Evolutionary conservation across 1,140 invertebrate genomes (phyloP).

Genomic region (Spodoptera litura): DNA sequence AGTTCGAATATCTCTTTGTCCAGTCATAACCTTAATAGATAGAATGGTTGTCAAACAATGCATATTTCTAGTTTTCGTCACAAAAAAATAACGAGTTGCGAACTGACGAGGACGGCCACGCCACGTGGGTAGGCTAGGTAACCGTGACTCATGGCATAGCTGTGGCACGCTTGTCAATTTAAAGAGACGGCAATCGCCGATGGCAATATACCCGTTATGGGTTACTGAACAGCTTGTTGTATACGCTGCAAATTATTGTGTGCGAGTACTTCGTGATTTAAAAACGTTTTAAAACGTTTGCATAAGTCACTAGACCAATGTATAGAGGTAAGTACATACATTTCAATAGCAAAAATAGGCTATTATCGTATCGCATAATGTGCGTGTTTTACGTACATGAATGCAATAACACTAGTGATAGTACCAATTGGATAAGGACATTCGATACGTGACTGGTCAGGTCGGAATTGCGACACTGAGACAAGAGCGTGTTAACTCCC

Average conservation of each 20-base stretch:
- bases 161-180: constrained; percentile 42
- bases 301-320: not conserved
- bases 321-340: not conserved
- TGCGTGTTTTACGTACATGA: constrained; percentile 23
- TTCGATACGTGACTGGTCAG: constrained; percentile 11
- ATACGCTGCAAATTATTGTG: constrained; percentile 25
- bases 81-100: constrained; percentile 33
- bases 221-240: constrained; percentile 27
- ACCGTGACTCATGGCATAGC: constrained; percentile 56
- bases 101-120: constrained; percentile 38
- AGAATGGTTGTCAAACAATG: not conserved
- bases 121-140: constrained; percentile 58
- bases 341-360: constrained; percentile 4
- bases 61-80: constrained; percentile 38
- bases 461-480: not conserved
- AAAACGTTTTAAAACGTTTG: constrained; percentile 4
- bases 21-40: not conserved
- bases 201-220: constrained; percentile 37
- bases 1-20: too few species aligned
- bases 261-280: not conserved
- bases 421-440: constrained; percentile 26
- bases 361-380: constrained; percentile 14
- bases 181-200: constrained; percentile 23
- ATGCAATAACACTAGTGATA: constrained; percentile 28
- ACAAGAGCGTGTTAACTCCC: constrained; percentile 4